phyloP scores from a whole-genome alignment of 2,797 vertebrate genomes.

The Sebastes vulpes region DNA sequence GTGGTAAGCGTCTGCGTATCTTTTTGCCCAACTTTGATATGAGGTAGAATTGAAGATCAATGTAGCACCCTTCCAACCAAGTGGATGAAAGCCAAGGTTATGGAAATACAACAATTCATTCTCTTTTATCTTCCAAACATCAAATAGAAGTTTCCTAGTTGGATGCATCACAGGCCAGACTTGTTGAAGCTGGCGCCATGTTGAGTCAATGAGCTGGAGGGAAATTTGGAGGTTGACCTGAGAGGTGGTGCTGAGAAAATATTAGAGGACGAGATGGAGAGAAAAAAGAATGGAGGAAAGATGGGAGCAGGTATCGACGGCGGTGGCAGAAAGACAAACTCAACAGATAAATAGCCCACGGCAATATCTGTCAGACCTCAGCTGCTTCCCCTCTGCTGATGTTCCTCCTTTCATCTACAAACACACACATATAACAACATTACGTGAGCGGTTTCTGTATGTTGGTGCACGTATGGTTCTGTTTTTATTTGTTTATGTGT shows the following conservation, averaged over 20 bases:
- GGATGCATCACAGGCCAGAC: not conserved
- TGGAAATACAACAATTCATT: conserved; percentile 8
- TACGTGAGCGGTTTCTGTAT: conserved; percentile 27
- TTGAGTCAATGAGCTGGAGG: conserved; percentile 6
- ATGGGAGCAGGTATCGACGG: conserved; percentile 5
- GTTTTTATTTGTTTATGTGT: conserved; percentile 48
- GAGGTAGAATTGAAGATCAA: conserved; percentile 41
- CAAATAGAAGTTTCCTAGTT: conserved; percentile 35
- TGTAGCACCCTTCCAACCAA: not conserved
- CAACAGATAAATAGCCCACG: conserved; percentile 43
- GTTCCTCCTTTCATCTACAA: conserved; percentile 8
- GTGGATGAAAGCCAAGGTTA: conserved; percentile 30
- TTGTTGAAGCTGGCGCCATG: not conserved
- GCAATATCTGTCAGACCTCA: conserved; percentile 62
- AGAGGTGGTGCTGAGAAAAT: conserved; percentile 23
- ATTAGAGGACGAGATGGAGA: not conserved
- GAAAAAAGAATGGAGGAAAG: not conserved
- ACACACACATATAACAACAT: conserved; percentile 24
- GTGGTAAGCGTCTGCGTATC: not conserved
- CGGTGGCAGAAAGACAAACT: conserved; percentile 34
- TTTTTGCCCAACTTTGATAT: conserved; percentile 17
- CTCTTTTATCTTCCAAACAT: conserved; percentile 49
- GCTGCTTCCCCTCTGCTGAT: conserved; percentile 62
- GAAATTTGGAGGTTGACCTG: conserved; percentile 16
- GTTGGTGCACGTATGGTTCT: conserved; percentile 16